Conservation (phyloP, 2,888 invertebrate species). For the Serrognathus titanus region DNA sequence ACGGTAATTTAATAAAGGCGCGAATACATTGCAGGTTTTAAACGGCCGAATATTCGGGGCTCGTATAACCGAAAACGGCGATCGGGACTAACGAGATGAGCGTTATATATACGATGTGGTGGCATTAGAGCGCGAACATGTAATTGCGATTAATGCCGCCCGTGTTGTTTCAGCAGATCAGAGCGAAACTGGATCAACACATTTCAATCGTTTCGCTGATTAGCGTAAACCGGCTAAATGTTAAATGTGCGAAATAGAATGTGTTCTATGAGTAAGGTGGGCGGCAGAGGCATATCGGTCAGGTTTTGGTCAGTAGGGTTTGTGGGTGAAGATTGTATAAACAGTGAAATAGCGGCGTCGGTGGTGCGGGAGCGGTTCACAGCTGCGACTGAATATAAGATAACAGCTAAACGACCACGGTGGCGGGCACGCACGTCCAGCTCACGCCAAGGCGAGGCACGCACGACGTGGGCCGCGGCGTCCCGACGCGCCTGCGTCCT, state of each 20-base stretch:
- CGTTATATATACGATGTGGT: constrained; percentile 15
- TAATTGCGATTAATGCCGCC: constrained; percentile 18
- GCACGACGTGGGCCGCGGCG: constrained; percentile 28
- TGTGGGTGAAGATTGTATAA: constrained; percentile 4
- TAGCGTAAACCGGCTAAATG: constrained; percentile 12
- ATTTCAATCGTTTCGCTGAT: constrained; percentile 19
- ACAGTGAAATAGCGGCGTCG: constrained; percentile 5
- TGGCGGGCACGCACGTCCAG: constrained; percentile 29
- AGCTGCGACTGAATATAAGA: constrained; percentile 22
- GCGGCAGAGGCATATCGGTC: background rate
- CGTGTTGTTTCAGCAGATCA: constrained; percentile 17
- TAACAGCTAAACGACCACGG: constrained; percentile 27
- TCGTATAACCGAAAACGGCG: constrained; percentile 15
- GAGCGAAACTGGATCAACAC: constrained; percentile 18
- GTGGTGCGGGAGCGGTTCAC: constrained; percentile 13
- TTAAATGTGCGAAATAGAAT: constrained; percentile 10
- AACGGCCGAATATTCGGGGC: background rate
- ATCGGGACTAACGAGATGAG: constrained; percentile 8
- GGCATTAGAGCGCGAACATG: constrained; percentile 17
- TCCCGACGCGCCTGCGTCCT: constrained; percentile 31
- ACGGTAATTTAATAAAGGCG: no score
- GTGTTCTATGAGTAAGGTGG: background rate
- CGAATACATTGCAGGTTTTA: no score
- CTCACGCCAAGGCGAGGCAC: constrained; percentile 31
- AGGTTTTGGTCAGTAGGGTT: background rate